phyloP scores from a whole-genome alignment of 2,888 invertebrate species.

The Tenthredo livida region DNA sequence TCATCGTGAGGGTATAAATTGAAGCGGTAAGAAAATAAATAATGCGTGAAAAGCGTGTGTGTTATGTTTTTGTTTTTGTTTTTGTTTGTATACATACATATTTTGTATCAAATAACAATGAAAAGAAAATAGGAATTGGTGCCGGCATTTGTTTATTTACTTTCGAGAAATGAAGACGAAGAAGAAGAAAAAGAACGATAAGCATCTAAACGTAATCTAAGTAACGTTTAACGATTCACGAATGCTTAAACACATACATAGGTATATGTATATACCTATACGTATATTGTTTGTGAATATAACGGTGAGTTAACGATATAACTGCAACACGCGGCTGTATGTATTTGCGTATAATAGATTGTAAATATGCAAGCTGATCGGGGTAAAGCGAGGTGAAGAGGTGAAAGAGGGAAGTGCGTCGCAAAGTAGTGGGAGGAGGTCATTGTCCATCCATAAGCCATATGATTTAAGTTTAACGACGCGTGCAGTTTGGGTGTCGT shows the following conservation, averaged over 20 bases:
- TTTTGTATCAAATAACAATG: neutral
- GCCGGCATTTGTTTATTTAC: neutral
- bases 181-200: neutral
- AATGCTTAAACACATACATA: neutral
- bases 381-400: conserved; percentile 20
- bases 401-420: conserved; percentile 1
- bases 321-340: neutral
- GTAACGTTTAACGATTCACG: neutral
- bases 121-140: neutral
- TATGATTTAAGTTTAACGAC: conserved; percentile 72
- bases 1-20: neutral
- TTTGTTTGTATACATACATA: neutral
- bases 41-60: neutral
- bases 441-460: conserved; percentile 70
- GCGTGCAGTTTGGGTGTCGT: conserved; percentile 57
- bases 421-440: conserved; percentile 69
- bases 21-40: neutral
- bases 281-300: neutral
- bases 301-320: conserved; percentile 22
- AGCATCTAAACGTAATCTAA: neutral
- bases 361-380: conserved; percentile 14
- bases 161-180: neutral
- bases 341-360: neutral
- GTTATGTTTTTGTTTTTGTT: neutral
- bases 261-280: neutral